Evolutionary conservation across 2,888 invertebrate species (phyloP).

Genomic region (Epinotia brunnichana): DNA sequence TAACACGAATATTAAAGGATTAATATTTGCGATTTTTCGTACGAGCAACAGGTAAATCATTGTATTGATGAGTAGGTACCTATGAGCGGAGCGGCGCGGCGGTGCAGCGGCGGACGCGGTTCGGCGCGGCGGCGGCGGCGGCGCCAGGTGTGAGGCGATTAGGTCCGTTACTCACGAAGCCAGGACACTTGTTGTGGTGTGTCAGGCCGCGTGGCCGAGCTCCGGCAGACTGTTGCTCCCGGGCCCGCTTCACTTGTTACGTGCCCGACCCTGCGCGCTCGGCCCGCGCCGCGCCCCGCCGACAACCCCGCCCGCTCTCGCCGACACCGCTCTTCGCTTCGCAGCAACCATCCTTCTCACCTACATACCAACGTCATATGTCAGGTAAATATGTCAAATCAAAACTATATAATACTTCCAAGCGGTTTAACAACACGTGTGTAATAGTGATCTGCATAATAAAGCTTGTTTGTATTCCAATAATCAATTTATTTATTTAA

Average conservation of each 20-base stretch:
- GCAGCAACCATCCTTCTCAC: conserved; percentile 76
- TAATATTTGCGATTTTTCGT: conserved; percentile 49
- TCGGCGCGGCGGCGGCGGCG: conserved; percentile 45
- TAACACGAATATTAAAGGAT: conserved; percentile 36
- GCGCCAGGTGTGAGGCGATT: conserved; percentile 46
- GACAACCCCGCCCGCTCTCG: conserved; percentile 71
- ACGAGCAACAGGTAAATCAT: conserved; percentile 74
- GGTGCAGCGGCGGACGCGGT: conserved; percentile 42
- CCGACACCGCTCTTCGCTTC: conserved; percentile 77
- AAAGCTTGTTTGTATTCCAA: no score
- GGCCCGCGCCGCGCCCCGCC: conserved; percentile 54
- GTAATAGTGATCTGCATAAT: no score
- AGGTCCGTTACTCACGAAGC: conserved; percentile 74
- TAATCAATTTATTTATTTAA: no score
- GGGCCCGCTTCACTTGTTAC: conserved; percentile 83
- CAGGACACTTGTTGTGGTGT: conserved; percentile 67
- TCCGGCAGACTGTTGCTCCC: conserved; percentile 84
- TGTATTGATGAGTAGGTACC: conserved; percentile 55
- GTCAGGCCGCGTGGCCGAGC: conserved; percentile 81
- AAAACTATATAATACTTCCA: conserved; percentile 27
- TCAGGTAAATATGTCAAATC: conserved; percentile 41
- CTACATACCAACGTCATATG: conserved; percentile 54
- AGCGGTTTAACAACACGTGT: conserved; percentile 10
- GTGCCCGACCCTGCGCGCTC: conserved; percentile 73
- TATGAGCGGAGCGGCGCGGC: conserved; percentile 42